These are phyloP conservation scores for Stenichneumon culpator DNA, from an alignment of 2,888 invertebrate species.

Conservation along the genomic window DNA sequence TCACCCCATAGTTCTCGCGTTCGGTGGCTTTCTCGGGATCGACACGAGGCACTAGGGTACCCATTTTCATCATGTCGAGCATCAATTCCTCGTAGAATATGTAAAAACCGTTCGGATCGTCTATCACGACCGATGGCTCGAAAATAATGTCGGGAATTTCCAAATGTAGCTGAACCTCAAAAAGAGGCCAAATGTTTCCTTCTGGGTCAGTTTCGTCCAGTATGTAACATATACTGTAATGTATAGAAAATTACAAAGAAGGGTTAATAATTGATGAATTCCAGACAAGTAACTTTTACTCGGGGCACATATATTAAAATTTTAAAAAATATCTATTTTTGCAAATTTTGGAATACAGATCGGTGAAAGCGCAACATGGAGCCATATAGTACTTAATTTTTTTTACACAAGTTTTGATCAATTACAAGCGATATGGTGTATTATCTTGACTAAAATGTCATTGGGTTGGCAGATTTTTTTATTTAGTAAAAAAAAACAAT, in stretches of 20 bases:
- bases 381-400: background rate
- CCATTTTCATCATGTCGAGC: slow-evolving; percentile 92
- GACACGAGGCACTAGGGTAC: slow-evolving; percentile 89
- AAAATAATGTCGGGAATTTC: slow-evolving; percentile 91
- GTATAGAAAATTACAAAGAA: slow-evolving; percentile 27
- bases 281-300: background rate
- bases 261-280: background rate
- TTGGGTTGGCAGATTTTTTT: too few species aligned
- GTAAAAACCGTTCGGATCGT: slow-evolving; percentile 89
- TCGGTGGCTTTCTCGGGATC: slow-evolving; percentile 75
- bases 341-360: background rate
- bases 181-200: slow-evolving; percentile 89
- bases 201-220: slow-evolving; percentile 88
- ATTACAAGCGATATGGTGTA: too few species aligned
- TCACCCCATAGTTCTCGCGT: slow-evolving; percentile 79
- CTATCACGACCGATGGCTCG: slow-evolving; percentile 90
- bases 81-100: slow-evolving; percentile 90
- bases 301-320: background rate
- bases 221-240: slow-evolving; percentile 87
- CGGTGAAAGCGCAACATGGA: background rate
- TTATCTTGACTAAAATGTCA: too few species aligned
- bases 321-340: slow-evolving; percentile 1
- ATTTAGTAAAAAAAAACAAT: too few species aligned
- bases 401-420: background rate
- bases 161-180: slow-evolving; percentile 92